Evolutionary conservation across 2,113 vertebrate species (phyloP).

Genomic region (Otolemur garnettii): DNA sequence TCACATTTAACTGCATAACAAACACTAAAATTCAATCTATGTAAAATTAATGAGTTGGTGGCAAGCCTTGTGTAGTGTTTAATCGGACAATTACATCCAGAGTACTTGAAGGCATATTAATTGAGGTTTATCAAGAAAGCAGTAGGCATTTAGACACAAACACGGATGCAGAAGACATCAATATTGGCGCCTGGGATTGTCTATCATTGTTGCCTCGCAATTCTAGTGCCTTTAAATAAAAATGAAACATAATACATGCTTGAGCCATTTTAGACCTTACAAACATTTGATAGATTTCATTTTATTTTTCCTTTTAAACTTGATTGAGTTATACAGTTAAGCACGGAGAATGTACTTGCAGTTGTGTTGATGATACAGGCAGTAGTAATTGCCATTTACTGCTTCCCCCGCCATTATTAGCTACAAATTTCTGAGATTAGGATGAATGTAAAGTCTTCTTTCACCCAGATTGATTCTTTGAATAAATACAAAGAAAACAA

Average conservation of each 20-base stretch:
- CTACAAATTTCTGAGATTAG: constrained; percentile 76
- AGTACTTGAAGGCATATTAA: constrained; percentile 76
- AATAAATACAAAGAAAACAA: constrained; percentile 80
- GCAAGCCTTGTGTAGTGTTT: constrained; percentile 78
- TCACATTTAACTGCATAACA: constrained; percentile 75
- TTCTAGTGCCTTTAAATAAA: constrained; percentile 54
- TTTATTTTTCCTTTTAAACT: constrained; percentile 64
- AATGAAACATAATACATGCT: constrained; percentile 1
- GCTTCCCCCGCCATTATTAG: constrained; percentile 74
- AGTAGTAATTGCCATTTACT: constrained; percentile 9
- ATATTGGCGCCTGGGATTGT: constrained; percentile 50
- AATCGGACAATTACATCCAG: constrained; percentile 83
- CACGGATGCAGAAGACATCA: constrained; percentile 71
- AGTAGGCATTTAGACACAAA: constrained; percentile 73
- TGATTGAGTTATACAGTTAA: constrained; percentile 53
- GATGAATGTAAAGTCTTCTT: constrained; percentile 80
- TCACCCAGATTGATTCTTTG: constrained; percentile 71
- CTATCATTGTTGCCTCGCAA: background rate
- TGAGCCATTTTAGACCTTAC: constrained; percentile 30
- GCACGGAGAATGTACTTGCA: background rate
- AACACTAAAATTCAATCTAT: constrained; percentile 86
- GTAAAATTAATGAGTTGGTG: constrained; percentile 85
- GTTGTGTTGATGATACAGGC: background rate
- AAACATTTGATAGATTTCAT: constrained; percentile 33
- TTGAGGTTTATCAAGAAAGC: constrained; percentile 79